Evolutionary conservation across 2,113 vertebrate genomes (phyloP).

Genomic region (Pseudorectes ferrugineus): DNA sequence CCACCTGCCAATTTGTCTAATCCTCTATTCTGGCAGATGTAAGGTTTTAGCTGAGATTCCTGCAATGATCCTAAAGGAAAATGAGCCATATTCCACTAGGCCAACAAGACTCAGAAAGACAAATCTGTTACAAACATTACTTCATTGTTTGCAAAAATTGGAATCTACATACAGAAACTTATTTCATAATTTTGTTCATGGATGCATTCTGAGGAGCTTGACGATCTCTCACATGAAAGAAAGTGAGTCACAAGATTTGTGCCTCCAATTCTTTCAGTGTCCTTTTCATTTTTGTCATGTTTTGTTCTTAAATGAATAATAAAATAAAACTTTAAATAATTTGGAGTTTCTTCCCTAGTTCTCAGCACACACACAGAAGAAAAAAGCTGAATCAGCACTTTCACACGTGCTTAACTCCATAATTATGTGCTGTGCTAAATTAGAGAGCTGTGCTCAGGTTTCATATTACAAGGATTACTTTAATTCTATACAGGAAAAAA

Average conservation of each 20-base stretch:
- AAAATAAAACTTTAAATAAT: slow-evolving; percentile 7
- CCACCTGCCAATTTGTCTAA: slow-evolving; percentile 60
- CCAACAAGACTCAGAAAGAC: not conserved
- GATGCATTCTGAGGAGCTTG: not conserved
- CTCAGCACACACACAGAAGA: not conserved
- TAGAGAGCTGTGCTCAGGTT: slow-evolving; percentile 33
- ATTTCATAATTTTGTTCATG: not conserved
- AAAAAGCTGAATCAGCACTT: slow-evolving; percentile 52
- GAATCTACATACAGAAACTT: not conserved
- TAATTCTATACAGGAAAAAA: slow-evolving; percentile 6
- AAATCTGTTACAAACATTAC: not conserved
- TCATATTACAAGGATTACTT: slow-evolving; percentile 41
- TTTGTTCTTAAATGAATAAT: not conserved
- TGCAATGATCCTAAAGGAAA: slow-evolving; percentile 6
- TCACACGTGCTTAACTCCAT: slow-evolving; percentile 36
- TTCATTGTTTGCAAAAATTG: not conserved
- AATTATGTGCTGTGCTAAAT: slow-evolving; percentile 35
- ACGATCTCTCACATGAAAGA: not conserved
- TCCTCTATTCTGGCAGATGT: slow-evolving; percentile 43
- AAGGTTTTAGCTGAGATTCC: slow-evolving; percentile 27
- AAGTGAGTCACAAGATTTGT: not conserved
- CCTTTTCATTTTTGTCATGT: not conserved
- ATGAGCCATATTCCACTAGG: not conserved
- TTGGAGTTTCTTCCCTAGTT: not conserved
- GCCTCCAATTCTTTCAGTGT: not conserved